phyloP scores from a whole-genome alignment of 2,888 invertebrate genomes.

The Orthonychiurus folsomi region DNA sequence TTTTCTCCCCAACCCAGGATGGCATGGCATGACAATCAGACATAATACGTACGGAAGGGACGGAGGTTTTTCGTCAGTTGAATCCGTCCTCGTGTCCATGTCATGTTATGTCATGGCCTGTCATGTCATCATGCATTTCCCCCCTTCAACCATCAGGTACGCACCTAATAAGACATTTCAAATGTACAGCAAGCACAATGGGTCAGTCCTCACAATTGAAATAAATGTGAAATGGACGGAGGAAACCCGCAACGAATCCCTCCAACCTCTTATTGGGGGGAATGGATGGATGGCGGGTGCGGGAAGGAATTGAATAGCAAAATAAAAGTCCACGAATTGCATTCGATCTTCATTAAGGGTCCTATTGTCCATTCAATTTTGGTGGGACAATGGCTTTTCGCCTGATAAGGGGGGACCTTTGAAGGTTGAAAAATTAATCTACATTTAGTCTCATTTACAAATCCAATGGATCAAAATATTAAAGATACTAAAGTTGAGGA shows the following conservation, averaged over 20 bases:
- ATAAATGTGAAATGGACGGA: no score
- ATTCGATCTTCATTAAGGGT: not conserved
- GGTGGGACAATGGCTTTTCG: no score
- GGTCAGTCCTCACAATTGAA: no score
- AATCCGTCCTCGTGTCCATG: not conserved
- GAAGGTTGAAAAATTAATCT: not conserved
- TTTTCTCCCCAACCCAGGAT: no score
- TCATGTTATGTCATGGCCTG: not conserved
- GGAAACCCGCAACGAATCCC: no score
- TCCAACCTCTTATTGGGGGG: no score
- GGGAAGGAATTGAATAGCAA: not conserved
- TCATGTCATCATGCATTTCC: not conserved
- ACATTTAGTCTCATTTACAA: not conserved
- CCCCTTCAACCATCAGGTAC: not conserved
- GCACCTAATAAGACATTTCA: not conserved
- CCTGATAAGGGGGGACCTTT: not conserved
- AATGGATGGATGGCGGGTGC: no score
- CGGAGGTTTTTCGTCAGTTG: no score
- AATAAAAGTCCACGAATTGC: not conserved
- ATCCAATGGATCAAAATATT: not conserved
- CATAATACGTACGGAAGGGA: no score
- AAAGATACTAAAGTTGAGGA: not conserved
- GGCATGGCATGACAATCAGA: not conserved
- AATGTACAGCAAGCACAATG: no score
- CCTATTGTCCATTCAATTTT: not conserved